A percentile compares a stretch with the other conserved stretches of the same genome.
Evolutionary conservation across 1,140 invertebrate species (phyloP).

Genomic region (Atta colombica): DNA sequence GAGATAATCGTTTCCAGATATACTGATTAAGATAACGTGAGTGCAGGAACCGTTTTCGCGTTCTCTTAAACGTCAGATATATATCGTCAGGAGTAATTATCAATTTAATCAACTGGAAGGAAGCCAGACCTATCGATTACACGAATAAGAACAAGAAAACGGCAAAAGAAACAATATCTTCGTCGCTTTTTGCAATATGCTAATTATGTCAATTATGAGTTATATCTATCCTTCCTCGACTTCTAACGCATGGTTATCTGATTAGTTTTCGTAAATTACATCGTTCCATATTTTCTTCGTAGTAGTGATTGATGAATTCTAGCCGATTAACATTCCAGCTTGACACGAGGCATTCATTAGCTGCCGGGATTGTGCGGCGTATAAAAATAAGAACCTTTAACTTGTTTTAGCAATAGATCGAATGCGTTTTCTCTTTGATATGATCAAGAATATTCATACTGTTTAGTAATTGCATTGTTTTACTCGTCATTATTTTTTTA

Average conservation of each 20-base stretch:
- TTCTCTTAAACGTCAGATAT: constrained; percentile 23
- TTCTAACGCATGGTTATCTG: constrained; percentile 71
- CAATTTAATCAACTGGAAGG: constrained; percentile 25
- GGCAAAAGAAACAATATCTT: constrained; percentile 57
- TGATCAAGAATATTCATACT: background rate
- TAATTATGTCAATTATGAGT: constrained; percentile 74
- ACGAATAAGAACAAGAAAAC: constrained; percentile 5
- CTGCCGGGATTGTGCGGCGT: constrained; percentile 64
- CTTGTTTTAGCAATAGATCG: constrained; percentile 70
- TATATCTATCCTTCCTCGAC: constrained; percentile 68
- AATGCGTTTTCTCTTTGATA: constrained; percentile 37
- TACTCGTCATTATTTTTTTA: background rate
- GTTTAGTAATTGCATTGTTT: background rate
- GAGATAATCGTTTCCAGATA: constrained; percentile 32
- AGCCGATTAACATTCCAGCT: constrained; percentile 77
- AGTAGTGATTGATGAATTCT: constrained; percentile 75
- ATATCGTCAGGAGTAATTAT: constrained; percentile 27
- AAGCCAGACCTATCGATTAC: constrained; percentile 36
- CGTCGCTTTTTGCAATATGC: constrained; percentile 64
- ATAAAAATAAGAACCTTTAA: constrained; percentile 68
- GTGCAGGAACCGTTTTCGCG: constrained; percentile 41
- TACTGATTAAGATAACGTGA: constrained; percentile 46
- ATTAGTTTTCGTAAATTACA: constrained; percentile 79
- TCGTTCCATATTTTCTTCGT: constrained; percentile 75
- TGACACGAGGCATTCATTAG: constrained; percentile 75